These are phyloP conservation scores for Steatornis caripensis DNA, from an alignment of 2,113 vertebrate genomes.

Conservation along the genomic window DNA sequence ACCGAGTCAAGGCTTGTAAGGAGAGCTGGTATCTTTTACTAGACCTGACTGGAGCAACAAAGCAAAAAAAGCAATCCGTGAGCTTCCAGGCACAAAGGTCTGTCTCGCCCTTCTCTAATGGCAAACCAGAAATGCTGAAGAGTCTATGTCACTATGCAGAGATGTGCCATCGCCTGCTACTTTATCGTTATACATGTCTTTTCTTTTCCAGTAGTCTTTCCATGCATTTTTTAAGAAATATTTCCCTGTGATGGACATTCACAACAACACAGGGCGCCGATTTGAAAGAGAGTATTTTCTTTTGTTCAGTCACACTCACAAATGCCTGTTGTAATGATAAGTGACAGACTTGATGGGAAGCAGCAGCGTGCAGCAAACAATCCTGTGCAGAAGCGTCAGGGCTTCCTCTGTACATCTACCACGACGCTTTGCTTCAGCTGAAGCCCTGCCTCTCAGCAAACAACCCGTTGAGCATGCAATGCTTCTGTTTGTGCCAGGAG, in stretches of 20 bases:
- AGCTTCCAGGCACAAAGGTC: not conserved
- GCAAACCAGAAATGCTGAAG: not conserved
- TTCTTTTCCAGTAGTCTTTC: not conserved
- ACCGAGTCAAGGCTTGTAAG: constrained; percentile 12
- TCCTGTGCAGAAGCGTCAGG: not conserved
- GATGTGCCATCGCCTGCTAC: rapidly evolving
- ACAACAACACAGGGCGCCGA: not conserved
- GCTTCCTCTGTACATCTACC: rapidly evolving
- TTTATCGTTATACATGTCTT: rapidly evolving
- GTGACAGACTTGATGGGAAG: not conserved
- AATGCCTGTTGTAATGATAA: not conserved
- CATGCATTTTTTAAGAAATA: not conserved
- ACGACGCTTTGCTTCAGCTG: not conserved
- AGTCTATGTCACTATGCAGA: not conserved
- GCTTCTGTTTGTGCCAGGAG: not conserved
- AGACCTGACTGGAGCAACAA: not conserved
- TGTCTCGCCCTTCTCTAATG: not conserved
- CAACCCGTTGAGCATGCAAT: rapidly evolving
- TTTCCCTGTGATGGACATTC: not conserved
- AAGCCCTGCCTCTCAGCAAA: not conserved
- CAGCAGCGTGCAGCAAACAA: rapidly evolving
- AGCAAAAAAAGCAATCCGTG: not conserved
- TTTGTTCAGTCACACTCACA: not conserved
- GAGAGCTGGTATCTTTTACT: not conserved
- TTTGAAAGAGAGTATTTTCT: not conserved